Conservation (phyloP, 2,888 invertebrate species). For the Netelia inedita region DNA sequence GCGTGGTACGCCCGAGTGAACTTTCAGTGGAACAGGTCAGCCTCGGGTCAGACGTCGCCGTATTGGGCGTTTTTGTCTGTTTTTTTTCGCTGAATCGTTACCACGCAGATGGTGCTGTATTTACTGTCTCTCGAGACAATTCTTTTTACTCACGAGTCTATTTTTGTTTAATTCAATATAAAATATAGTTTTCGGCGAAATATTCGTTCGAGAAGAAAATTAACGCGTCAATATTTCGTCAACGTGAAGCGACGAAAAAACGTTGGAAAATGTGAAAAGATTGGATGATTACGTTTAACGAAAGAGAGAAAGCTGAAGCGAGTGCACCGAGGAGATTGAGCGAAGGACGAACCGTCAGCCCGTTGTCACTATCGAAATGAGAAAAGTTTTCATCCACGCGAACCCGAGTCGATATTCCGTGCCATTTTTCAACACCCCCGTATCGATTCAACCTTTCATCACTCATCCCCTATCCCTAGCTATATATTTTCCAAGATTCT, state of each 20-base stretch:
- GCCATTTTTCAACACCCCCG: slow-evolving; percentile 35
- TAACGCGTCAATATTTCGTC: too few relatives aligned
- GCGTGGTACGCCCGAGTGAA: neutral
- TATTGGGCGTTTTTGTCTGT: neutral
- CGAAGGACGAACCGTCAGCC: slow-evolving; percentile 35
- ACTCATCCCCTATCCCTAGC: neutral
- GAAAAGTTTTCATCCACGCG: slow-evolving; percentile 52
- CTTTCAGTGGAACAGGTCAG: slow-evolving; percentile 7
- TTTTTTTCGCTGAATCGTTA: neutral
- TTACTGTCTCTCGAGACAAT: neutral
- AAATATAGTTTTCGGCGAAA: neutral
- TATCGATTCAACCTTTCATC: neutral
- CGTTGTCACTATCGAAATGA: slow-evolving; percentile 54
- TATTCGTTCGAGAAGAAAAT: neutral
- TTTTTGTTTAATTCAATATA: neutral
- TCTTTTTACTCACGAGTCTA: neutral
- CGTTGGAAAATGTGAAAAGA: neutral
- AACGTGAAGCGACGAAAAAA: neutral
- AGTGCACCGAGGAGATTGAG: slow-evolving; percentile 25
- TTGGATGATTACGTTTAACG: slow-evolving; percentile 5
- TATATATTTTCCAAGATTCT: slow-evolving; percentile 4
- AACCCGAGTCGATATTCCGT: slow-evolving; percentile 37
- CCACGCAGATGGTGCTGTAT: neutral
- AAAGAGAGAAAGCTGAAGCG: neutral
- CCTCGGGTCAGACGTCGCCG: neutral